A percentile compares a stretch with the other conserved stretches of the same genome.
These are phyloP conservation scores for Brachycybe producta DNA, from an alignment of 2,888 invertebrate genomes.

Conservation along the genomic window DNA sequence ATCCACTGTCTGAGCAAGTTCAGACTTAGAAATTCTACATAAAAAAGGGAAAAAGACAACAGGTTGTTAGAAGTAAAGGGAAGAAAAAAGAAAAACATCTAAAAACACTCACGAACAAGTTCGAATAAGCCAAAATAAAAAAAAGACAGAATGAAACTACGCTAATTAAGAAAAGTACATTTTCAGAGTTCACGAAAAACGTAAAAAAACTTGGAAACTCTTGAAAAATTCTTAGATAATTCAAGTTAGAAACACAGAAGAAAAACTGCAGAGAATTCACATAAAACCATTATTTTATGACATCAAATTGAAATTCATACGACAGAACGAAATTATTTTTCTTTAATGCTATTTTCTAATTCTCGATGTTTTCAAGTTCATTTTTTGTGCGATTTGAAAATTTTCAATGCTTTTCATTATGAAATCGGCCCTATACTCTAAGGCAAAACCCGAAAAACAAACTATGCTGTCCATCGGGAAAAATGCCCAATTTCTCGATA, in stretches of 20 bases:
- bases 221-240: not conserved
- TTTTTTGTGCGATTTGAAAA: too few species aligned
- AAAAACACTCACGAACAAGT: not conserved
- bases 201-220: not conserved
- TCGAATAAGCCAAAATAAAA: not conserved
- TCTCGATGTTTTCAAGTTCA: too few species aligned
- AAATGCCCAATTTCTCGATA: too few species aligned
- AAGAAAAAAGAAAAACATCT: not conserved
- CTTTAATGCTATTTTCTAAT: too few species aligned
- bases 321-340: too few species aligned
- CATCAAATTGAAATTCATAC: too few species aligned
- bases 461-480: too few species aligned
- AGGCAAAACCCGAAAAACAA: too few species aligned
- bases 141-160: not conserved
- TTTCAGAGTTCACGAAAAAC: too few species aligned
- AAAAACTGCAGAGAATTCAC: not conserved
- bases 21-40: slow-evolving; percentile 61
- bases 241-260: not conserved
- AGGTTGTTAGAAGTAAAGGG: not conserved
- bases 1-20: slow-evolving; percentile 68
- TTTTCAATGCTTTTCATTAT: too few species aligned
- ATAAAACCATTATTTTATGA: not conserved
- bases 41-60: slow-evolving; percentile 2
- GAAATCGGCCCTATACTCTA: too few species aligned
- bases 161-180: not conserved